Base-by-base conservation (phyloP, 92 coral and sea anemone genomes). In the Porites cylindrica region DNA sequence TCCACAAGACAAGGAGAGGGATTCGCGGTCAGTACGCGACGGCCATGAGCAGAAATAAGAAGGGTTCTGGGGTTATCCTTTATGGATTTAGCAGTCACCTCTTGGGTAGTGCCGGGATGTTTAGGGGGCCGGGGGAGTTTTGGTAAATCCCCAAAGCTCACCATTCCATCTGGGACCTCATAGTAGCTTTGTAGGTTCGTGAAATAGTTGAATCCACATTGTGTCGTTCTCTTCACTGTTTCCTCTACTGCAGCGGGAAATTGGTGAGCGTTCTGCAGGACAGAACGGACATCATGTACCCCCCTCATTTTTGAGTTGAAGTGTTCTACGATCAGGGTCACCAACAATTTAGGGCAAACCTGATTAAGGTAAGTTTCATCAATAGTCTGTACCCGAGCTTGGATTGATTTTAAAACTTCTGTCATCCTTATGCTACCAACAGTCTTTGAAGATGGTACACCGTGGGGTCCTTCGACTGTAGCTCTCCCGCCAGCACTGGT, bases 231-330 rank as follows among this genome's bases (percentile, higher is more conserved):
- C 53, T 84, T 65, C 17, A 84, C 88, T 14, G 88, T 84, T 75
- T 84, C 88, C 50, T 84, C 88, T 20, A 84, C 88, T 12, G 88
- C 75, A 18, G 81, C 67, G 56, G 88, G 88, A 54, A 86, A 86
- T 78, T 85, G 83, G n/a, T 77, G 83, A 16, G 84, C 76, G 29
- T 78, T 78, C 76, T 86, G 83, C 32, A 77, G 9, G n/a, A 77
- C 83, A 66, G 65, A 47, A 32, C 84, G 89, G 51, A 86, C 84
- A n/a, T 86, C 84, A 53, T 77, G 53, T 6, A 86, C 79, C 71
- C 73, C 88, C 47, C 89, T 86, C 89, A 77, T 77, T 69, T 47
- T 86, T 13, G 89, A 86, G 84, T 86, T 86, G 60, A 86, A 86
- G 77, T 78, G 89, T 56, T 86, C 89, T 21, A 77, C 83, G n/a